Conservation (phyloP, 1,140 invertebrate genomes). For the Drusus annulatus region DNA sequence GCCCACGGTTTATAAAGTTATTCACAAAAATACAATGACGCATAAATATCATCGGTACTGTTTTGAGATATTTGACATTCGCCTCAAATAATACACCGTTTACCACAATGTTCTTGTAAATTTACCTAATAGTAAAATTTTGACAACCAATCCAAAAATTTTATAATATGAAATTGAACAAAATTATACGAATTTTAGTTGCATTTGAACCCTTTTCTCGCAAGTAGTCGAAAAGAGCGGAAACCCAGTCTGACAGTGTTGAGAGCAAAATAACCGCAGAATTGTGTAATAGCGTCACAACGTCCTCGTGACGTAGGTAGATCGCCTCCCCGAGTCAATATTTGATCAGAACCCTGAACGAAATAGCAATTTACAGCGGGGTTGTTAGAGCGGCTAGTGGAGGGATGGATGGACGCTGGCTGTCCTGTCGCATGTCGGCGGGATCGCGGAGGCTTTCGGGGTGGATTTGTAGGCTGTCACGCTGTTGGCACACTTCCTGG, state of each 20-base stretch:
- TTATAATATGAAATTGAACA: too few species aligned
- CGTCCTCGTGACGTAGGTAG: slow-evolving; percentile 20
- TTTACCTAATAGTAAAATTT: too few species aligned
- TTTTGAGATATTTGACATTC: too few species aligned
- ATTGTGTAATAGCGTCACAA: slow-evolving; percentile 11
- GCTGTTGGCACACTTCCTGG: slow-evolving; percentile 3
- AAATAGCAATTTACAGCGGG: slow-evolving; percentile 48
- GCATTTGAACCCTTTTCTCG: not conserved
- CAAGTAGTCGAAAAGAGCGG: not conserved
- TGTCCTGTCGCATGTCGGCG: not conserved
- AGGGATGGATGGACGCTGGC: not conserved
- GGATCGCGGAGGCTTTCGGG: not conserved
- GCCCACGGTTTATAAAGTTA: too few species aligned
- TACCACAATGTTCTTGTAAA: too few species aligned
- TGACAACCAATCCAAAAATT: too few species aligned
- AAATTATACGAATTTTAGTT: not conserved
- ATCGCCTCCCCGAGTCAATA: slow-evolving; percentile 48
- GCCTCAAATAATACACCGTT: too few species aligned
- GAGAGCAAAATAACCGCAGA: slow-evolving; percentile 13
- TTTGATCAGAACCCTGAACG: slow-evolving; percentile 50
- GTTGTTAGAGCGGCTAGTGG: slow-evolving; percentile 28
- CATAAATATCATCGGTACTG: too few species aligned
- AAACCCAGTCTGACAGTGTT: slow-evolving; percentile 5
- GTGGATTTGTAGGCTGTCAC: slow-evolving; percentile 33
- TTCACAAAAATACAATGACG: too few species aligned